Base-by-base conservation (phyloP, 2,888 invertebrate species). In the Vanessa cardui region DNA sequence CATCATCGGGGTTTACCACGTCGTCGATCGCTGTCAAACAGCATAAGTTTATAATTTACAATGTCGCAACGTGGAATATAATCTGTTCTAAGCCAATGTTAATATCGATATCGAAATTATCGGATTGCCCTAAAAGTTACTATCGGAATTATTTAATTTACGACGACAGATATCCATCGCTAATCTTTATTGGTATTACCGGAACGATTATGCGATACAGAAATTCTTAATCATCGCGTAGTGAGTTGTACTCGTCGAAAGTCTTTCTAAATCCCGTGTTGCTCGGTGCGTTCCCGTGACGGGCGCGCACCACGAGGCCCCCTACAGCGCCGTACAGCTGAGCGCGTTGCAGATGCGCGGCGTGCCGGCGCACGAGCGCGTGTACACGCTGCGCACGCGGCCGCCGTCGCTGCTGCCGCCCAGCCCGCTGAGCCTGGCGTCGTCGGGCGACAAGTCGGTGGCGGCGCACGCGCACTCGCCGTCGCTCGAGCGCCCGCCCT, bases 321-420 rank as follows among this genome's bases (percentile, higher is more conserved):
- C n/a, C n/a, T n/a, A n/a, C n/a, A 33, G 39, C 39, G 39, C 39
- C 9, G 39, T 9, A 0, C 7, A 39, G 39, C 39, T 9, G 39
- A 7, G 12, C 12, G 39, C 39, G 39, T 39, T 31, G 31, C 88
- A 94, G 94, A 92, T 94, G 81, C 94, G 95, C 80, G 95, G 96
- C 76, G 95, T 96, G 76, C 94, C 96, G 16, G 96, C 96, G 77
- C 92, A 94, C 78, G 97, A 97, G 83, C 94, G 98, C 52, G 95
- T 96, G 78, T 98, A 98, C 90, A 95, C 95, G 46, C 92, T 98
- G 64, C 94, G 97, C 71, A 97, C 97, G 83, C 94, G 97, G 54
- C 96, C 96, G 66, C 94, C 95, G 39, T 90, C 92, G 15, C 83
- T 90, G n/a, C 85, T 93, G 18, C 93, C 93, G 0, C 93, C 93